phyloP scores from a whole-genome alignment of 2,888 invertebrate species.

The Amitus sp. region DNA sequence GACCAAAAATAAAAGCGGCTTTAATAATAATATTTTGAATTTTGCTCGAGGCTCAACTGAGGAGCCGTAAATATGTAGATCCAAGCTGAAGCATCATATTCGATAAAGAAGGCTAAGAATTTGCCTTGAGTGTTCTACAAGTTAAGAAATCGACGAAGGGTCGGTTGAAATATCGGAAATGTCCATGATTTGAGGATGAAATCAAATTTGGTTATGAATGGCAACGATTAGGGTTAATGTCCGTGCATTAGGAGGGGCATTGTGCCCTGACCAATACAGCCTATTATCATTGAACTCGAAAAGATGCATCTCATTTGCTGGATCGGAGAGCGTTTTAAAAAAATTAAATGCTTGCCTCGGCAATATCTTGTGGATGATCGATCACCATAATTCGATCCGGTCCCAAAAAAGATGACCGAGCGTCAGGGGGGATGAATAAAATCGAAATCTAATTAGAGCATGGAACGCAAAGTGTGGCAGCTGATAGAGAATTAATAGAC shows the following conservation, averaged over 20 bases:
- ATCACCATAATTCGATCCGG: neutral
- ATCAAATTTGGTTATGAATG: conserved; percentile 56
- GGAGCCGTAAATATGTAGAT: no score
- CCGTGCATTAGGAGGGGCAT: conserved; percentile 4
- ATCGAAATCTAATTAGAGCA: conserved; percentile 6
- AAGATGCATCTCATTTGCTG: neutral
- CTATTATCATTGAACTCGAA: neutral
- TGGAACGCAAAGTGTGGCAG: neutral
- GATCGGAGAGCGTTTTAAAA: no score
- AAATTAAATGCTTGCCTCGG: no score
- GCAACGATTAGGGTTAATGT: conserved; percentile 53
- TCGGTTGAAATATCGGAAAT: conserved; percentile 49
- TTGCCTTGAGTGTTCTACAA: no score
- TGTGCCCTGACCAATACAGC: neutral
- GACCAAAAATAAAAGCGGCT: no score
- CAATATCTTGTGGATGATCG: no score
- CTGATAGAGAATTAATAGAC: conserved; percentile 8
- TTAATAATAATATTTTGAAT: no score
- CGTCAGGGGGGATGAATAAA: neutral
- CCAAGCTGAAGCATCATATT: no score
- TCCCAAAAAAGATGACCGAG: neutral
- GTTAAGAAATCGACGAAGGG: conserved; percentile 42
- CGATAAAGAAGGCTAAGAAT: no score
- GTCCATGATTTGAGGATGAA: conserved; percentile 45
- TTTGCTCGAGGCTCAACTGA: no score